phyloP scores from a whole-genome alignment of 1,140 invertebrate genomes.

The Dinoponera quadriceps region DNA sequence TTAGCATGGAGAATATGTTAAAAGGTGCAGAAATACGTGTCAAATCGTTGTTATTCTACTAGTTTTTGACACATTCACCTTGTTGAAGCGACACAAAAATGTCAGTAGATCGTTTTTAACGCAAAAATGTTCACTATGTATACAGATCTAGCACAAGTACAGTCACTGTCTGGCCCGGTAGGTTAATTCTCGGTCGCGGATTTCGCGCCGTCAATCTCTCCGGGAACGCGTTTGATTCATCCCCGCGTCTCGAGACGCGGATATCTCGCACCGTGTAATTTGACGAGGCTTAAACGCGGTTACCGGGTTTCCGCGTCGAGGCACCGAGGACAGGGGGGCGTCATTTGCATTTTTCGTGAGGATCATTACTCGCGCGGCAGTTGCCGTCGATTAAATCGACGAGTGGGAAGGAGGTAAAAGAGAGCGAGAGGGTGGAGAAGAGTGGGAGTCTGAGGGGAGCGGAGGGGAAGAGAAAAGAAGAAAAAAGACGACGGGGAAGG shows the following conservation, averaged over 20 bases:
- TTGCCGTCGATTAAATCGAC: constrained; percentile 21
- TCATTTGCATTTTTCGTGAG: constrained; percentile 55
- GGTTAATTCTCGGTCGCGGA: neutral
- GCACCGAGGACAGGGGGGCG: constrained; percentile 5
- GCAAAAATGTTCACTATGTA: too few relatives aligned
- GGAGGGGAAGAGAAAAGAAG: too few relatives aligned
- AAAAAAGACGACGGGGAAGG: neutral
- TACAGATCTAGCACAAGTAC: too few relatives aligned
- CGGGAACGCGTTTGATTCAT: constrained; percentile 26
- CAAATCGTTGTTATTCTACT: too few relatives aligned
- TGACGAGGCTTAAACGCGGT: constrained; percentile 47
- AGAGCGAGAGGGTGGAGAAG: too few relatives aligned
- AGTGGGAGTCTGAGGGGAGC: too few relatives aligned
- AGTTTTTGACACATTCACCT: too few relatives aligned
- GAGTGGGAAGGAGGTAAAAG: neutral
- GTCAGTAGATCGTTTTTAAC: too few relatives aligned
- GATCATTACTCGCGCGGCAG: constrained; percentile 34
- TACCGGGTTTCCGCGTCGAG: constrained; percentile 39
- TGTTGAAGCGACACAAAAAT: too few relatives aligned
- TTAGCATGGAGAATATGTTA: too few relatives aligned
- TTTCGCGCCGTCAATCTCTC: neutral
- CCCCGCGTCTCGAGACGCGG: neutral
- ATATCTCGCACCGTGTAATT: constrained; percentile 46
- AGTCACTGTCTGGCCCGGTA: neutral
- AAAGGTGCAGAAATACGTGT: too few relatives aligned